Base-by-base conservation (phyloP, 2,797 vertebrate genomes). In the Coregonus sp. region DNA sequence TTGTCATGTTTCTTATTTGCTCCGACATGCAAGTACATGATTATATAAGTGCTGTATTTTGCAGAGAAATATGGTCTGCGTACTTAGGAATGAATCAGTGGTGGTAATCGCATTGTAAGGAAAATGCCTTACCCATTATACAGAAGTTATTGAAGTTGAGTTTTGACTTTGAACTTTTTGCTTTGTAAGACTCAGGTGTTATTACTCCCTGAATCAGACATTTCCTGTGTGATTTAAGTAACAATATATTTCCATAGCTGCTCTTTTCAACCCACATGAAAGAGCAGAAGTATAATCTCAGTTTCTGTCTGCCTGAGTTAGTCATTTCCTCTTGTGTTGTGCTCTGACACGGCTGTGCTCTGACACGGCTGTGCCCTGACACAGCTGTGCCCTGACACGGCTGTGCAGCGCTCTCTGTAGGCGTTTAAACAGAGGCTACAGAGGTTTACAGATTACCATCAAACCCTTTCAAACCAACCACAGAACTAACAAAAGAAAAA, bases 321-420 rank as follows among this genome's bases (percentile, higher is more conserved):
- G 87, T 92, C 87, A 92, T 91, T 93, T 92, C 90, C 89, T 90
- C 83, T 86, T 86, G 78, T 74, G 85, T 75, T 78, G 87, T 81
- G 77, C 81, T 67, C 79, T 84, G 83, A 88, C 84, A 87, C 72
- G 77, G 80, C 82, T 86, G 84, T 86, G 85, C 88, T 18, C 59
- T 47, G 40, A 25, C 25, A 25, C 9, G 9, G 40, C 40, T 11
- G 40, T 40, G 31, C 25, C 25, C 25, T 25, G 25, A 25, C 25
- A 25, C 25, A 0, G 31, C 31, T 33, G 31, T 33, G 31, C 31
- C 1, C 25, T 25, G 25, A 25, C 25, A 25, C 25, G 25, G 25
- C 25, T 25, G 31, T 33, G 31, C 3, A 33, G 31, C 31, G 31
- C 40, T 29, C 71, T 84, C 7, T 12, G 11, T 51, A 75, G 18